Evolutionary conservation across 92 coral and sea anemone genomes (phyloP), one percentile per base, ranked within the genome.

Genomic region (Parazoanthus swiftii): DNA sequence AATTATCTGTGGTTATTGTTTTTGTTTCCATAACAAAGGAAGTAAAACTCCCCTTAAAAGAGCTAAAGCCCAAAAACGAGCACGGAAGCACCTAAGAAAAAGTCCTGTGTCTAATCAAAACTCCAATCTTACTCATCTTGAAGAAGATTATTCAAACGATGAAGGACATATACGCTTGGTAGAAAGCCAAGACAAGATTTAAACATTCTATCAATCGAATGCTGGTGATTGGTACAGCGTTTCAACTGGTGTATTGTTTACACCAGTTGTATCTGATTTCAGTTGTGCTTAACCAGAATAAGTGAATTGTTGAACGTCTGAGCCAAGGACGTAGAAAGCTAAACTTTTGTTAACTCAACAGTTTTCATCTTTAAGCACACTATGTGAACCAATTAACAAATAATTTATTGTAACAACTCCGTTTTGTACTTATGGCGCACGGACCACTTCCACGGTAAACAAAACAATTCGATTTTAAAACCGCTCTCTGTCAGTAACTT

Each of bases 1-100:
- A 48, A 84, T 84, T 68, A n/a, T 84, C 29, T 84, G 67, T n/a
- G 79, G 78, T 18, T 84, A 38, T 42, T 84, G 87, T 25, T 11
- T 72, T 51, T 46, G 78, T 21, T 84, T 67, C 37, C 10, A 1
- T 58, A 71, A 70, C 26, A 84, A 1, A 5, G 2, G 38, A 84
- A 46, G 43, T 7, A 71, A 84, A 25, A n/a, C 79, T 29, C 21
- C 68, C 6, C 44, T 84, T 7, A 84, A 50, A 54, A 44, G 79
- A 84, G 37, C 4, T 3, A 71, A 75, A 26, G 79, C 79, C 11
- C 59, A 48, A 43, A 71, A 72, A 74, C 13, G 20, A 2, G 63
- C 66, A 8, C 79, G 54, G 26, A 84, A 50, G 42, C 35, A 39
- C 6, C 25, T 36, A 9, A 33, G 72, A 5, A 76, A 13, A 39